Evolutionary conservation across 2,888 invertebrate genomes (phyloP).

Genomic region (Limenitis camilla): DNA sequence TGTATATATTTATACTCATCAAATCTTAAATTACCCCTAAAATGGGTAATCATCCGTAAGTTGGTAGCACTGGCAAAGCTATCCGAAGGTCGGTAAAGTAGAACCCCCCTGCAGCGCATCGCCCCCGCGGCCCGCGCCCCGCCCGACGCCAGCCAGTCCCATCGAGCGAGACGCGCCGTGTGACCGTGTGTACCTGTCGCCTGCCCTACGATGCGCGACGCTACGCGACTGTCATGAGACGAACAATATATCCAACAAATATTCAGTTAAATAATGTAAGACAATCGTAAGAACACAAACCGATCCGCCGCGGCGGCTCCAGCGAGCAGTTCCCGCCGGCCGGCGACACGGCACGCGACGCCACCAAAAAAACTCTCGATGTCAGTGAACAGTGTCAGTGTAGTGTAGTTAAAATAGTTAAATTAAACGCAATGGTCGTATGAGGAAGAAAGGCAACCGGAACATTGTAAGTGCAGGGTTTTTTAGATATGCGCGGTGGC

Average conservation of each 20-base stretch:
- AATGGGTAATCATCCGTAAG: too few relatives aligned
- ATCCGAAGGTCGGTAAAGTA: conserved; percentile 36
- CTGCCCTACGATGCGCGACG: conserved; percentile 49
- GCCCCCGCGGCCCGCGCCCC: too few relatives aligned
- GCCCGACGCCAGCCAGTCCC: conserved; percentile 56
- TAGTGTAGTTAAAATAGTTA: conserved; percentile 71
- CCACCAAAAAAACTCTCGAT: conserved; percentile 62
- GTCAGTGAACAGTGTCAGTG: conserved; percentile 68
- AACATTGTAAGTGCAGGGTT: conserved; percentile 70
- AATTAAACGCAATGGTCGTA: conserved; percentile 75
- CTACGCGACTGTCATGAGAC: conserved; percentile 60
- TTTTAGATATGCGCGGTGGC: conserved; percentile 64
- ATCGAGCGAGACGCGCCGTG: conserved; percentile 68
- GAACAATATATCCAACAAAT: conserved; percentile 52
- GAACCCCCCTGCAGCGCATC: conserved; percentile 43
- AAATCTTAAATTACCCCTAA: too few relatives aligned
- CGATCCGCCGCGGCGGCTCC: conserved; percentile 75
- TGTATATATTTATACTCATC: too few relatives aligned
- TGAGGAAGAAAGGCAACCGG: conserved; percentile 73
- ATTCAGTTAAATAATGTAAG: conserved; percentile 73
- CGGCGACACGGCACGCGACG: conserved; percentile 77
- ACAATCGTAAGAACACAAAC: conserved; percentile 61
- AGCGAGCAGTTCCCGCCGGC: conserved; percentile 78
- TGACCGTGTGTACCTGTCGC: conserved; percentile 51
- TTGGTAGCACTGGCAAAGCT: too few relatives aligned